Conservation (phyloP, 2,888 invertebrate species). For the Hemicrepidius hirtus region DNA sequence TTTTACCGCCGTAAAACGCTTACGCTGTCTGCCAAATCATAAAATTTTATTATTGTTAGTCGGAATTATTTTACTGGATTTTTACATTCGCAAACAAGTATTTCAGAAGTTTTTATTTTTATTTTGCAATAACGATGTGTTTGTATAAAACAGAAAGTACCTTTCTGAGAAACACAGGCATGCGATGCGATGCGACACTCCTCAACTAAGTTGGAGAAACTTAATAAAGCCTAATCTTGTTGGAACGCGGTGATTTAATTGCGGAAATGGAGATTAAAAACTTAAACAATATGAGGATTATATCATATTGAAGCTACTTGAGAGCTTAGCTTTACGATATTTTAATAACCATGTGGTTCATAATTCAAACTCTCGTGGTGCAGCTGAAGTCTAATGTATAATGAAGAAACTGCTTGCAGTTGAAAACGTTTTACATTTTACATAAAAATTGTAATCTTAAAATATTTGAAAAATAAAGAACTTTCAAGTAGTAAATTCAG, state of each 20-base stretch:
- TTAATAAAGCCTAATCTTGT: constrained; percentile 65
- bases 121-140: not conserved
- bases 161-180: not conserved
- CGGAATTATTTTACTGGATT: constrained; percentile 27
- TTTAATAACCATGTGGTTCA: constrained; percentile 30
- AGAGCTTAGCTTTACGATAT: constrained; percentile 34
- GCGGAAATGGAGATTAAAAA: constrained; percentile 69
- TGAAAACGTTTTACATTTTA: too few species aligned
- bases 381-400: too few species aligned
- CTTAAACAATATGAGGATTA: constrained; percentile 68
- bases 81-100: constrained; percentile 1
- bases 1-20: constrained; percentile 28
- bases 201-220: constrained; percentile 60
- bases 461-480: too few species aligned
- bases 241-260: constrained; percentile 65
- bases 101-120: constrained; percentile 3
- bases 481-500: too few species aligned
- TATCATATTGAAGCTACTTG: constrained; percentile 57
- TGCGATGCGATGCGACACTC: constrained; percentile 38
- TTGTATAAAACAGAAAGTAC: not conserved
- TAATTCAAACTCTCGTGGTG: not conserved
- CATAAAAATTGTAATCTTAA: too few species aligned
- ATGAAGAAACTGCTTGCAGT: too few species aligned
- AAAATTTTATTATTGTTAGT: constrained; percentile 19
- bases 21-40: constrained; percentile 23